A percentile compares a stretch with the other conserved stretches of the same genome.
These are phyloP conservation scores for Helicorthomorpha holstii DNA, from an alignment of 1,140 invertebrate species.

Conservation along the genomic window DNA sequence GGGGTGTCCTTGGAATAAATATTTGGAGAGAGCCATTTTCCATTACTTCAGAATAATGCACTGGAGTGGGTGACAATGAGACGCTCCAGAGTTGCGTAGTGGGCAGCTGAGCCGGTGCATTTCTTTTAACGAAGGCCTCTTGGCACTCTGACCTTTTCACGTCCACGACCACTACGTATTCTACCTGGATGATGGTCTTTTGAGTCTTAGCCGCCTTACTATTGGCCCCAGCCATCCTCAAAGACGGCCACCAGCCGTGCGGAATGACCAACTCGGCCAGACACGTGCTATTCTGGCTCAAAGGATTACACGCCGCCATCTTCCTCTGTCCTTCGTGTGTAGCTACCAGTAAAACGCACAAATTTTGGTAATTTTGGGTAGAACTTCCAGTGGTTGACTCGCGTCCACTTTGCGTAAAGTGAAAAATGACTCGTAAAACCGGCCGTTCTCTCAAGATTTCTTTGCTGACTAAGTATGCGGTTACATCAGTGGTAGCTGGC, in stretches of 20 bases:
- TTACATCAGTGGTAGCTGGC: slow-evolving; percentile 38
- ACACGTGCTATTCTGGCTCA: slow-evolving; percentile 74
- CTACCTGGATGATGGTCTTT: slow-evolving; percentile 51
- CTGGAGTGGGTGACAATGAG: slow-evolving; percentile 51
- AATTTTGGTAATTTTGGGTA: slow-evolving; percentile 24
- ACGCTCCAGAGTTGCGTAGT: slow-evolving; percentile 50
- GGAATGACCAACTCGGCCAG: slow-evolving; percentile 61
- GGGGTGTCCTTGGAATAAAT: slow-evolving; percentile 65
- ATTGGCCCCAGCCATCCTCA: background rate
- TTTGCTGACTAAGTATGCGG: slow-evolving; percentile 70
- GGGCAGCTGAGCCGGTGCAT: slow-evolving; percentile 17
- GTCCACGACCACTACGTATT: slow-evolving; percentile 50
- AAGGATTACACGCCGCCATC: slow-evolving; percentile 66
- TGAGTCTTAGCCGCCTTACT: slow-evolving; percentile 37
- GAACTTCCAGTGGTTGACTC: slow-evolving; percentile 16
- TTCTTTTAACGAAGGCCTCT: slow-evolving; percentile 37
- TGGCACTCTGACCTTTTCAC: slow-evolving; percentile 26
- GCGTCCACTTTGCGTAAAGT: slow-evolving; percentile 39
- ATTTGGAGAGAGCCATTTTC: slow-evolving; percentile 59
- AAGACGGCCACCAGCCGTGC: slow-evolving; percentile 67
- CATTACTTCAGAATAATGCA: slow-evolving; percentile 60
- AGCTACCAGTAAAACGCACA: slow-evolving; percentile 37
- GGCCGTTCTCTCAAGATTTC: slow-evolving; percentile 67
- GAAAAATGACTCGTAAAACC: slow-evolving; percentile 70
- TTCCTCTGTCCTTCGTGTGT: slow-evolving; percentile 30